phyloP scores from a whole-genome alignment of 2,113 vertebrate species.

The Centropristis striata region DNA sequence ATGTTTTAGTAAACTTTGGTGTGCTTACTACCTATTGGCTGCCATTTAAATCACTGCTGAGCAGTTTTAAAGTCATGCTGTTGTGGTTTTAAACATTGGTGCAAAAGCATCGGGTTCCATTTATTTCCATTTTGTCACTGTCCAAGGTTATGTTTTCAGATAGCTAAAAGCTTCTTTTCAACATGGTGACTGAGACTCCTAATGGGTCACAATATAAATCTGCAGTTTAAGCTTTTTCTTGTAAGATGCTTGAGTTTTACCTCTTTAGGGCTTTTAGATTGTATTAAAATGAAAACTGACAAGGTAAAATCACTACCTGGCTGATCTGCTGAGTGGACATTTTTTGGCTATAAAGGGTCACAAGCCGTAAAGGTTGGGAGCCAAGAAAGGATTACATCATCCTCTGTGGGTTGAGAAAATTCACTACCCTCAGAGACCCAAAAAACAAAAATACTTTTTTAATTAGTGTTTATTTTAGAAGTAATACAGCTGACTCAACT shows the following conservation, averaged over 20 bases:
- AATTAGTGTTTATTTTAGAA: neutral
- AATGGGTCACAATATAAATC: neutral
- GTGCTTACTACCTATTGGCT: neutral
- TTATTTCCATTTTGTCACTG: neutral
- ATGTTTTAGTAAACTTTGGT: neutral
- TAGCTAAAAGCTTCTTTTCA: neutral
- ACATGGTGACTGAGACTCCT: neutral
- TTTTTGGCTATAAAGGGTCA: neutral
- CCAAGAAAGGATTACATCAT: constrained; percentile 5
- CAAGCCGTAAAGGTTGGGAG: neutral
- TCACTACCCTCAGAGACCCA: neutral
- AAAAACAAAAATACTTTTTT: neutral
- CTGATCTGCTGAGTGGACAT: neutral
- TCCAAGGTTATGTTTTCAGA: neutral
- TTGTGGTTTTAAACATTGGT: neutral
- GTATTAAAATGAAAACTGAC: neutral
- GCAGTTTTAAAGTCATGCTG: neutral
- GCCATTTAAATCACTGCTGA: neutral
- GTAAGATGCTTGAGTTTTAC: neutral
- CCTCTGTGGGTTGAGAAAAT: constrained; percentile 1
- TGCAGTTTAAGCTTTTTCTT: neutral
- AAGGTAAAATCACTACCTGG: neutral
- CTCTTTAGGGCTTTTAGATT: neutral
- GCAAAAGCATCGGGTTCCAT: neutral
- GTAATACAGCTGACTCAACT: constrained; percentile 10